phyloP scores from a whole-genome alignment of 53 echinoderm and acorn worm species.

The Stichopus horrens region DNA sequence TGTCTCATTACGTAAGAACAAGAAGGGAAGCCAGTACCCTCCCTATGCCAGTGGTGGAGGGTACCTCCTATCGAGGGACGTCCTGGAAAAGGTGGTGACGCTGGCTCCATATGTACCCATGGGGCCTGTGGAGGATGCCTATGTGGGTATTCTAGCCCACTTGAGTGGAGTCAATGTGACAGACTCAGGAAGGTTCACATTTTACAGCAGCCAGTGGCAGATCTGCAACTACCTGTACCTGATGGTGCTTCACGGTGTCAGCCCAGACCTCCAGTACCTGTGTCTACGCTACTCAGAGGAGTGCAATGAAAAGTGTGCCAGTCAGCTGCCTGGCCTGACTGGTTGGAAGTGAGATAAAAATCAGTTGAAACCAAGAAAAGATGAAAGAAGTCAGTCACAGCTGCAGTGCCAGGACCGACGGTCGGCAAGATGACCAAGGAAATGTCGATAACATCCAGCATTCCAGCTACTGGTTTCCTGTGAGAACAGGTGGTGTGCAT shows the following conservation, averaged over 20 bases:
- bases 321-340: not conserved
- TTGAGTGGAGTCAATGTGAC: conserved; percentile 52
- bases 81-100: conserved; percentile 63
- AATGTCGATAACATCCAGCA: too few species aligned
- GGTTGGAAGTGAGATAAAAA: not conserved
- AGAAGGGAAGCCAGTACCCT: conserved; percentile 56
- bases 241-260: conserved; percentile 76
- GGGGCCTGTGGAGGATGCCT: conserved; percentile 87
- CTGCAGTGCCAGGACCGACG: too few species aligned
- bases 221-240: conserved; percentile 91
- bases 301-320: conserved; percentile 49
- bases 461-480: too few species aligned
- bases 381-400: too few species aligned
- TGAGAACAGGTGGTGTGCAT: too few species aligned
- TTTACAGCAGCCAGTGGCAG: conserved; percentile 85
- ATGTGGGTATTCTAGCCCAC: conserved; percentile 77
- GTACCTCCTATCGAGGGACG: conserved; percentile 84
- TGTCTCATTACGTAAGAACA: conserved; percentile 57
- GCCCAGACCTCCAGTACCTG: conserved; percentile 79
- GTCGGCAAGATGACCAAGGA: too few species aligned
- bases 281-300: conserved; percentile 79
- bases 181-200: conserved; percentile 83
- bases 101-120: conserved; percentile 62
- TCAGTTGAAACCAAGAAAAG: too few species aligned
- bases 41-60: conserved; percentile 82